Base-by-base conservation (phyloP, 1,140 invertebrate species). In the Pseudomyrmex flavicornis region DNA sequence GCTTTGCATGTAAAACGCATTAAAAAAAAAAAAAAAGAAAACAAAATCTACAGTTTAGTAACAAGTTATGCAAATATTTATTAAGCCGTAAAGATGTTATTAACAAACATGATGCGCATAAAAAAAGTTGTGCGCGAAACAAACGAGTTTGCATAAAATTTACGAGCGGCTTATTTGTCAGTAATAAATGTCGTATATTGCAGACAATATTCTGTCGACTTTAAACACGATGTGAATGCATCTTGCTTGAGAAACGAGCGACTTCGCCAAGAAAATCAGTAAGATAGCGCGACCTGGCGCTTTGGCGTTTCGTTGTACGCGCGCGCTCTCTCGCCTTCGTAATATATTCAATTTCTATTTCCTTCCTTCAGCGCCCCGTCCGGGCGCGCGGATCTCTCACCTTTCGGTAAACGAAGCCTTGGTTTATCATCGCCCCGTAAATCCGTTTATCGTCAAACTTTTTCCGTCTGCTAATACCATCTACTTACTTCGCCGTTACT, bases 321-420 rank as follows among this genome's bases (percentile, higher is more conserved):
- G 35, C 35, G 54, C 66, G 76, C 76, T 69, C 35, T 35, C 5
- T 59, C 76, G 66, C 17, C 35, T 35, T 15, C 52, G 66, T 80
- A 80, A 80, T 80, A 80, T 80, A 80, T 80, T 80, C 76, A 80
- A 80, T 80, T 70, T 80, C 76, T 80, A 80, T 80, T 35, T 80
- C 54, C 76, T 80, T 59, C 54, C 66, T 80, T 35, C 7, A 35
- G 35, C 35, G 15, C 54, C 26, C 15, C 66, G 59, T 48, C 20
- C 35, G 15, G 1, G 35, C 44, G 46, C 50, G 62, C 35, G 35
- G 35, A 35, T 46, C 54, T 46, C 54, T 58, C 35, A 58, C 52
- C 66, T 58, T 80, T 59, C 9, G 20, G 13, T 70, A 70, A 79
- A 79, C 54, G 76, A 70, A 80, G 66, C 65, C n/a, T 12, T 50